Base-by-base conservation (phyloP, 2,888 invertebrate genomes). In the Lasioglossum villosulum region DNA sequence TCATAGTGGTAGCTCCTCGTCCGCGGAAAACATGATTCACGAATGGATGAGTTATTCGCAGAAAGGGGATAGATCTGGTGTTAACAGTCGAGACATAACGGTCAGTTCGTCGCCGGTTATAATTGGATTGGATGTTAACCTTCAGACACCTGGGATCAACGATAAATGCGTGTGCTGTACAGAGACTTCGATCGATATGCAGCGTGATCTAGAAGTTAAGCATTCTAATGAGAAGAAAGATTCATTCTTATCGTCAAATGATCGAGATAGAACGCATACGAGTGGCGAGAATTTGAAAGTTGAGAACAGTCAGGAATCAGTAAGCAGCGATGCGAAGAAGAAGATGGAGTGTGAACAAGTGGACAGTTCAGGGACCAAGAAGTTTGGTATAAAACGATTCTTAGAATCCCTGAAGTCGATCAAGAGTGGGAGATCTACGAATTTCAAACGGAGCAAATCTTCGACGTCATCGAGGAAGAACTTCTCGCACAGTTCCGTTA, bases 1-100 rank as follows among this genome's bases (percentile, higher is more conserved):
- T 10, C 89, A 76, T 27, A 92, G 92, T 8, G 86, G 85, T 19
- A 91, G 89, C 52, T 89, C 91, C 3, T 92, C 91, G 30, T 92
- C 92, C 0, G 88, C 88, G 4, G 92, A 93, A 59, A 90, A 93
- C 73, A 81, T 90, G 80, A 91, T 92, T 75, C 87, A 82, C 1
- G 87, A 89, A 72, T 91, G 91, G 90, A 83, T 90, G 12, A 89
- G 81, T 37, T 75, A 71, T n/a, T 27, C 66, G 27, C 27, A 42
- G 8, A 68, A 74, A 1, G 10, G 70, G 0, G 78, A 79, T 30
- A 78, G 27, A 12, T 39, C 30, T 16, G 8, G 34, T 4, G 14
- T 75, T 5, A 66, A 78, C 5, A 77, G 12, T 27, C 16, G 27
- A 0, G 45, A 77, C 39, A 56, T n/a, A 23, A 66, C 74, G 37